phyloP scores from a whole-genome alignment of 2,888 invertebrate genomes.

The Heterodera filipjevi region DNA sequence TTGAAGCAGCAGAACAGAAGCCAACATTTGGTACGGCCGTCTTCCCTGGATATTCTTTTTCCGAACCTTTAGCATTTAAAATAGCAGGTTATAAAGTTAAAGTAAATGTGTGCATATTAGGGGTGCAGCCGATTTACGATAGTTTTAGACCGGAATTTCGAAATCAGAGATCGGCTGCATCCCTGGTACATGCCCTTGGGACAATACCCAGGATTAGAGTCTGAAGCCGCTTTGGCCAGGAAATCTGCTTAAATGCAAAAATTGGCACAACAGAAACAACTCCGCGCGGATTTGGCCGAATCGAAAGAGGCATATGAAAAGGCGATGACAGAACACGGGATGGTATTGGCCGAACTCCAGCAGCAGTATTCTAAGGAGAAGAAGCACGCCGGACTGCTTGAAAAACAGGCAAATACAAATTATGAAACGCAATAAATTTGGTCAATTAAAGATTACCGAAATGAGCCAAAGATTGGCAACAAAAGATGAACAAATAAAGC shows the following conservation, averaged over 20 bases:
- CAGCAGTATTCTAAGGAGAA: constrained; percentile 78
- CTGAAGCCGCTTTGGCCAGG: neutral
- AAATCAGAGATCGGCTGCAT: no score
- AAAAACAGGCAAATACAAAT: constrained; percentile 66
- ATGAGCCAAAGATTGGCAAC: constrained; percentile 50
- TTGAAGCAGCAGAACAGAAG: constrained; percentile 39
- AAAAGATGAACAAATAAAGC: constrained; percentile 39
- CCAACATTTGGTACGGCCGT: constrained; percentile 23
- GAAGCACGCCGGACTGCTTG: constrained; percentile 76
- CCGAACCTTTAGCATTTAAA: no score
- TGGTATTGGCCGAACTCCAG: constrained; percentile 81
- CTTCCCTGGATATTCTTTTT: no score
- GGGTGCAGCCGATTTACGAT: no score
- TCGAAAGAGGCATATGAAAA: constrained; percentile 82
- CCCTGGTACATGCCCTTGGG: no score
- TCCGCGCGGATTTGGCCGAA: constrained; percentile 70
- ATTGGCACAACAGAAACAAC: constrained; percentile 35
- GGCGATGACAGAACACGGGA: constrained; percentile 78
- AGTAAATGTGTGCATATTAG: no score
- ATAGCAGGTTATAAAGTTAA: no score
- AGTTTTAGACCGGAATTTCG: no score
- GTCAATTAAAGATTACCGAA: constrained; percentile 45
- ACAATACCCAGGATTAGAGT: no score
- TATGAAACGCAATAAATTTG: neutral
- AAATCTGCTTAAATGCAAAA: neutral